Evolutionary conservation across 2,888 invertebrate species (phyloP).

Genomic region (Erpobdella octoculata): DNA sequence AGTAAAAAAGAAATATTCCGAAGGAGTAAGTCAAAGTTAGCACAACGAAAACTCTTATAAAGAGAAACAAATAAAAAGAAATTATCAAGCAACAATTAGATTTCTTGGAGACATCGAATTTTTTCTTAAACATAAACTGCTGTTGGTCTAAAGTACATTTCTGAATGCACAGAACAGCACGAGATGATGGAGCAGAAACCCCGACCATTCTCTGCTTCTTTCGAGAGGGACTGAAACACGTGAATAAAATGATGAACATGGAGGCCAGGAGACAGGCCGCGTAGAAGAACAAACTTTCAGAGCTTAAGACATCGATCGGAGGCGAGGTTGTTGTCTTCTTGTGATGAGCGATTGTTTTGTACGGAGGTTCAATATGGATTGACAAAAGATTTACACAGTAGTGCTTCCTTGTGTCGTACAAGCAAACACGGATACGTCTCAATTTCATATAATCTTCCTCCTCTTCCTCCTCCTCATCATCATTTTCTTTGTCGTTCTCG

Average conservation of each 20-base stretch:
- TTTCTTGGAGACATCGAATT: neutral
- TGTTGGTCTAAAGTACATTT: neutral
- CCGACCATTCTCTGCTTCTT: neutral
- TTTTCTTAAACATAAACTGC: neutral
- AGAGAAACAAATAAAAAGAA: constrained; percentile 19
- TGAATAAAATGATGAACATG: neutral
- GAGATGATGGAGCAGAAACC: neutral
- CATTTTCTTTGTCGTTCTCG: neutral
- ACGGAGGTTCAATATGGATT: neutral
- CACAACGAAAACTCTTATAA: constrained; percentile 19
- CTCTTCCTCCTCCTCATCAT: neutral
- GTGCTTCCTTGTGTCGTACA: neutral
- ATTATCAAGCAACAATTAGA: neutral
- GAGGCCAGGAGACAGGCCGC: neutral
- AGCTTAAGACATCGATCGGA: neutral
- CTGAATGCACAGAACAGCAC: neutral
- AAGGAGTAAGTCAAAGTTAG: constrained; percentile 8
- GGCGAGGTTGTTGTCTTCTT: neutral
- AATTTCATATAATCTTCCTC: no score
- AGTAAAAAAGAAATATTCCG: constrained; percentile 15
- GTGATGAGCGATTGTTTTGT: neutral
- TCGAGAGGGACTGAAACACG: neutral
- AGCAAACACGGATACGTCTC: no score
- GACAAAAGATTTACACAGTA: neutral
- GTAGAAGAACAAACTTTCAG: neutral